A percentile compares a stretch with the other conserved stretches of the same genome.
Evolutionary conservation across 2,113 vertebrate genomes (phyloP).

Genomic region (Argyrosomus japonicus): DNA sequence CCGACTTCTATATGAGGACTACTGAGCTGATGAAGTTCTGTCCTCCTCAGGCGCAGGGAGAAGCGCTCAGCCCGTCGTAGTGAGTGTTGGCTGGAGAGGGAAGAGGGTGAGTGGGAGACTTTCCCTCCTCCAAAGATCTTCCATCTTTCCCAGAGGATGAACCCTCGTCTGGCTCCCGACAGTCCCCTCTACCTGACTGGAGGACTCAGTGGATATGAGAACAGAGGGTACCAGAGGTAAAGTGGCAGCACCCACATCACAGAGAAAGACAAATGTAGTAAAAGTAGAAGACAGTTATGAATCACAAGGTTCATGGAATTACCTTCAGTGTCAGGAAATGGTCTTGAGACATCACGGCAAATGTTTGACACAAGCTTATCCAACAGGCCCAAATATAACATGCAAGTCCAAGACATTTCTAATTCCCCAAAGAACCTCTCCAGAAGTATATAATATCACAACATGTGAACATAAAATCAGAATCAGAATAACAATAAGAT

Average conservation of each 20-base stretch:
- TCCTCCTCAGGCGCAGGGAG: constrained; percentile 69
- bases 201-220: constrained; percentile 79
- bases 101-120: constrained; percentile 80
- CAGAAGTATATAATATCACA: neutral
- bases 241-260: neutral
- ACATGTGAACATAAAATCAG: neutral
- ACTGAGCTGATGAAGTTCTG: neutral
- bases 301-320: too few species aligned
- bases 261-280: neutral
- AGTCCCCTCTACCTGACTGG: constrained; percentile 80
- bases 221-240: constrained; percentile 84
- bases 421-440: neutral
- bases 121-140: constrained; percentile 84
- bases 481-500: neutral
- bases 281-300: too few species aligned
- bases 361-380: too few species aligned
- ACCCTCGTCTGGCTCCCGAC: constrained; percentile 76
- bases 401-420: too few species aligned
- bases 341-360: too few species aligned
- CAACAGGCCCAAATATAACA: neutral
- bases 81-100: constrained; percentile 83
- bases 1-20: neutral
- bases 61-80: constrained; percentile 70
- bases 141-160: constrained; percentile 81
- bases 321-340: too few species aligned